Evolutionary conservation across 1,140 invertebrate species (phyloP), one percentile per base, ranked within the genome.

Genomic region (Himalopsyche phryganea): DNA sequence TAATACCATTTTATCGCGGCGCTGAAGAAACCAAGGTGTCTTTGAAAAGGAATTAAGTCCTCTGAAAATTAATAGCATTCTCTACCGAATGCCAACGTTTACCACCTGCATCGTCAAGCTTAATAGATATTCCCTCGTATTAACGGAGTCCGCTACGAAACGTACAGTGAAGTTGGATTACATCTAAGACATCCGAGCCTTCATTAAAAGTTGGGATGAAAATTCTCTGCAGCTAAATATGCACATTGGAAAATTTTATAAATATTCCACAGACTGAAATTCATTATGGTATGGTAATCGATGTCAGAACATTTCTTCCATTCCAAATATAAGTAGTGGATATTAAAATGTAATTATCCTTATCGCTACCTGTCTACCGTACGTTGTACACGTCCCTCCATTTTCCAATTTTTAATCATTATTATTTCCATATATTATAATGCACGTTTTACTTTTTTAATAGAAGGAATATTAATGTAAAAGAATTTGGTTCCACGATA

Each of bases 61-160:
- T 50, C 40, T 45, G 51, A 50, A 58, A 58, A 58, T 58, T 58
- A 58, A 58, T 58, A 15, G 49, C 49, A 58, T 58, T 51, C 41
- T 20, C 36, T 15, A 28, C 13, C 41, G 55, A 58, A 58, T 50
- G 20, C 46, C 38, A 20, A 36, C 47, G 18, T 35, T 58, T 42
- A 36, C 56, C 49, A 51, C 48, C 49, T 58, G 56, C 56, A 58
- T 9, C 48, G 56, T 45, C 15, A 36, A 20, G 15, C 40, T 36
- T 42, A 41, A 58, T 58, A 50, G 38, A 58, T 45, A 51, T 5
- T 45, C 48, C 19, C 19, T 19, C 19, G 48, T 38, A 50, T 15
- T 38, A 36, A 6, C 23, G n/a, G 38, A 3, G 28, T 9, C 18
- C 35, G 20, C 44, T 10, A 20, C 9, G 23, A 28, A 19, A 45